Evolutionary conservation across 2,888 invertebrate genomes (phyloP).

Genomic region (Trachelus tabidus): DNA sequence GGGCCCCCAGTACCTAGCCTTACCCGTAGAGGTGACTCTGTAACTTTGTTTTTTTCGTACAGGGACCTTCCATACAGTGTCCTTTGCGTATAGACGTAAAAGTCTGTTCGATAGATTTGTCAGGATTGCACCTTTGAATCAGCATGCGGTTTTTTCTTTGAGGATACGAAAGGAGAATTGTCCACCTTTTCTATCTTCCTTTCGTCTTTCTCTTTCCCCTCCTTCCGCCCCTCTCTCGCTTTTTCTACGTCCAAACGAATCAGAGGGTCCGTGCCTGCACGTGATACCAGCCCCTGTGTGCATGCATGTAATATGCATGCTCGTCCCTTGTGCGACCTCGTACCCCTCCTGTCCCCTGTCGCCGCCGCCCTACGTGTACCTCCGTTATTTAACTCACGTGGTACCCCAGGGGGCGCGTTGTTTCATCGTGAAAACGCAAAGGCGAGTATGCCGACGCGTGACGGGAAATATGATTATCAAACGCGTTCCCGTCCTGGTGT

Average conservation of each 20-base stretch:
- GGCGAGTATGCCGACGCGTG: background rate
- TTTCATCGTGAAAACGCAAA: constrained; percentile 28
- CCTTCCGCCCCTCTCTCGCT: constrained; percentile 12
- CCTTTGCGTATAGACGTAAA: background rate
- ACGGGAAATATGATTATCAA: background rate
- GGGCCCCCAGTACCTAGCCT: background rate
- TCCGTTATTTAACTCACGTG: constrained; percentile 2
- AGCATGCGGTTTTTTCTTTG: constrained; percentile 8
- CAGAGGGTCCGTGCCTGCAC: constrained; percentile 15
- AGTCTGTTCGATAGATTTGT: background rate
- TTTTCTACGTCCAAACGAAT: constrained; percentile 12
- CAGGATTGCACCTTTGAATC: background rate
- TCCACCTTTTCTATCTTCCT: constrained; percentile 10
- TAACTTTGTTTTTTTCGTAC: background rate
- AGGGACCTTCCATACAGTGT: background rate
- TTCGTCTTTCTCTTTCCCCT: constrained; percentile 7
- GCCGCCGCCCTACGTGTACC: background rate
- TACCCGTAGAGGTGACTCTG: background rate
- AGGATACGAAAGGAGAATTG: constrained; percentile 8
- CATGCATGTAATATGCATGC: constrained; percentile 42
- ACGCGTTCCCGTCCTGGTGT: background rate
- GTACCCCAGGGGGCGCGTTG: constrained; percentile 17
- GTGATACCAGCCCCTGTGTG: constrained; percentile 28
- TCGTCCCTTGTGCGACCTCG: background rate
- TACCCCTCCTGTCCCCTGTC: background rate